These are phyloP conservation scores for Lagopus muta DNA, from an alignment of 2,113 vertebrate species.

Conservation along the genomic window DNA sequence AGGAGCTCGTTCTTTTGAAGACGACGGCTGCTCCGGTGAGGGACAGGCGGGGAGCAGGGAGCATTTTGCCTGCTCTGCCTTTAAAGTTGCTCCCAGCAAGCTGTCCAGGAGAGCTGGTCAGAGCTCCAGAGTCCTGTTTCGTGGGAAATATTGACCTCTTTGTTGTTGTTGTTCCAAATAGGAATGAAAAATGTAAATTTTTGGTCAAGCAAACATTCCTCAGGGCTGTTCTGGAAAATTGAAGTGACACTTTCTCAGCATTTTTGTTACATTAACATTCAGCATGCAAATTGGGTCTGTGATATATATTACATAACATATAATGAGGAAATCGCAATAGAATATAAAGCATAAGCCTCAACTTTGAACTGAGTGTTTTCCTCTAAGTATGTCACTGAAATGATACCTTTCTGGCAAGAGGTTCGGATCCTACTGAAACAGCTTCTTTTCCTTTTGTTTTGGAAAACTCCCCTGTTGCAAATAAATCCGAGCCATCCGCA, in stretches of 20 bases:
- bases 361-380: background rate
- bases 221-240: slow-evolving; percentile 59
- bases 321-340: background rate
- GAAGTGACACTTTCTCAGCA: slow-evolving; percentile 64
- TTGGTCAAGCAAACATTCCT: slow-evolving; percentile 67
- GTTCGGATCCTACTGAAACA: background rate
- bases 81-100: background rate
- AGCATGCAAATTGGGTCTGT: slow-evolving; percentile 31
- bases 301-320: slow-evolving; percentile 39
- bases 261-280: slow-evolving; percentile 51
- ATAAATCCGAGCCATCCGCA: background rate
- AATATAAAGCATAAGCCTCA: background rate
- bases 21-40: fast-evolving
- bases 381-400: background rate
- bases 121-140: slow-evolving; percentile 13
- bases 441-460: slow-evolving; percentile 38
- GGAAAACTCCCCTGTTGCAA: slow-evolving; percentile 38
- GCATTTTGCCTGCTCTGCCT: background rate
- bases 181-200: slow-evolving; percentile 72
- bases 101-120: background rate
- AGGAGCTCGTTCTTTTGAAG: slow-evolving; percentile 50
- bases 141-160: slow-evolving; percentile 53
- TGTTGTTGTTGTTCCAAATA: slow-evolving; percentile 64
- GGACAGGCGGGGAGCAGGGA: background rate
- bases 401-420: slow-evolving; percentile 46